Evolutionary conservation across 2,888 invertebrate genomes (phyloP), one percentile per base, ranked within the genome.

Genomic region (Oegoconia quadripuncta): DNA sequence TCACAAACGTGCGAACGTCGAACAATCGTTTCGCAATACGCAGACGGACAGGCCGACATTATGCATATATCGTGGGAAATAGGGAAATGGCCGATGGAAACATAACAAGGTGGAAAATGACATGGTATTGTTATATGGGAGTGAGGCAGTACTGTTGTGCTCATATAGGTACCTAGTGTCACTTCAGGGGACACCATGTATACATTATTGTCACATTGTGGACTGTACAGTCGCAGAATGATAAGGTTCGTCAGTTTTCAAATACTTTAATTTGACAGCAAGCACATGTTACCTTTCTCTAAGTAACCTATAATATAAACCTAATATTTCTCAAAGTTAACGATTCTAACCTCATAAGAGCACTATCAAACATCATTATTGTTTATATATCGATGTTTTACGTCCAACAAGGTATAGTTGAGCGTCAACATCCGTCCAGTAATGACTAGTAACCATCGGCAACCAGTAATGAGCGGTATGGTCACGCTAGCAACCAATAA

Each of bases 71-170:
- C 54, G 54, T 55, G 54, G 51, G 55, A 55, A 58, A 48, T 51
- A 52, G 55, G 50, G 54, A 58, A 58, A 55, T 42, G 46, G 52
- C n/a, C n/a, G n/a, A n/a, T n/a, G 49, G 52, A 55, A 55, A 55
- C 48, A 46, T 44, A 38, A 41, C 16, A 13, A 31, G 46, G 42
- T 44, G 41, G 28, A 32, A 53, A 58, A 58, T 56, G 54, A 58
- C 54, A 55, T 36, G 53, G 25, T 32, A 50, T 50, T 53, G 53
- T 50, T 28, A n/a, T 25, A 35, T 35, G 35, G 28, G 34, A 34
- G 34, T n/a, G n/a, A n/a, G n/a, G n/a, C n/a, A n/a, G n/a, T n/a
- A n/a, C n/a, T n/a, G n/a, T n/a, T n/a, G n/a, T n/a, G n/a, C n/a
- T n/a, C n/a, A n/a, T n/a, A n/a, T n/a, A n/a, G n/a, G n/a, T n/a